Base-by-base conservation (phyloP, 2,113 vertebrate genomes). In the Xiphias gladius region DNA sequence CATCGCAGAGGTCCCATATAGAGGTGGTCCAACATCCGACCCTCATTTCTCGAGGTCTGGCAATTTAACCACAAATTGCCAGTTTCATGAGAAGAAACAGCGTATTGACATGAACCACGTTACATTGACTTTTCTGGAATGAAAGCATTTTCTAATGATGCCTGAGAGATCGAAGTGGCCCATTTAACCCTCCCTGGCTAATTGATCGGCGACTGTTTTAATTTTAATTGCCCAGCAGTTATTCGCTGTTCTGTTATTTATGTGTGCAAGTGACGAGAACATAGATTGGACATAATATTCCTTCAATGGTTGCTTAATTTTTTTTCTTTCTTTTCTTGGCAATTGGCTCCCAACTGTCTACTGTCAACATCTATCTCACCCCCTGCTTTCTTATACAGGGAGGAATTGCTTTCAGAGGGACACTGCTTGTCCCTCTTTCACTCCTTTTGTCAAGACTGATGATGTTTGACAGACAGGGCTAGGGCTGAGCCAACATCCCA, bases 401-500 rank as follows among this genome's bases (percentile, higher is more conserved):
- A 24, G 2, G 3, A 68, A 61, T 57, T 46, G 32, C 79, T 82
- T 76, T 75, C 77, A 79, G 7, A 11, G 82, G 62, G 65, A 76
- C 65, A n/a, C 41, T 66, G 52, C 32, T 66, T 59, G 0, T 10
- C 62, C 58, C 37, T 86, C 67, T 62, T 57, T 78, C 61, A 54
- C 48, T 28, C 50, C 66, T 50, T 67, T 69, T 86, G 1, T 84
- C 73, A 81, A 73, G 73, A 66, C 71, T 58, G 67, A 90, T 90
- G 84, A 81, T 74, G 82, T 88, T 67, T 88, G 86, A 92, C 84
- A 83, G 84, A 73, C 74, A 87, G 74, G 63, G 67, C 68, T 58
- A 64, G 30, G 91, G 64, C 52, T 22, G n/a, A 88, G 90, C 88
- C 90, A 88, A 65, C 77, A 67, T 89, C 90, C 79, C 73, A 84